Conservation (phyloP, 2,113 vertebrate genomes). For the Muntiacus reevesi region DNA sequence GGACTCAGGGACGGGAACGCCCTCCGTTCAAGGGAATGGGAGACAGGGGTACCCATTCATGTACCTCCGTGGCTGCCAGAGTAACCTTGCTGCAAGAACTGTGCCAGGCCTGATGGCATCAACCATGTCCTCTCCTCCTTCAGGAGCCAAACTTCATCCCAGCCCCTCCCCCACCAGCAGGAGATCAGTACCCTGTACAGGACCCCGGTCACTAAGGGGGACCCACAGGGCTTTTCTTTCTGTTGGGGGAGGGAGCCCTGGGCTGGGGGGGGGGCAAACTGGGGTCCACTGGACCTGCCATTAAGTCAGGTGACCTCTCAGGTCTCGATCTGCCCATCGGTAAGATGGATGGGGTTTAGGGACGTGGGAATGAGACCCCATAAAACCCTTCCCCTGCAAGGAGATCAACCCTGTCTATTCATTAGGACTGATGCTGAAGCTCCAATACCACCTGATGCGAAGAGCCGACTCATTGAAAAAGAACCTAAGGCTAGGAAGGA, state of each 20-base stretch:
- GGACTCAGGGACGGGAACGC: not conserved
- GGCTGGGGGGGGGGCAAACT: rapidly evolving
- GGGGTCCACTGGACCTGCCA: not conserved
- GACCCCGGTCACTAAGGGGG: not conserved
- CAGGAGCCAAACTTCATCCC: not conserved
- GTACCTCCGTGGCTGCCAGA: not conserved
- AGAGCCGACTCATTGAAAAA: not conserved
- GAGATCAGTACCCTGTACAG: not conserved
- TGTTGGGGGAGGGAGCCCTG: not conserved
- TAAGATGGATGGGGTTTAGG: not conserved
- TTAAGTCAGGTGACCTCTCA: not conserved
- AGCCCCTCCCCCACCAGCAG: not conserved
- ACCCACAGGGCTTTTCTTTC: not conserved
- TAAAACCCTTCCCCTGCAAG: not conserved
- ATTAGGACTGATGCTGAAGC: not conserved
- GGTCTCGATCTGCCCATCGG: not conserved
- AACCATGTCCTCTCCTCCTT: not conserved
- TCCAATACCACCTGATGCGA: not conserved
- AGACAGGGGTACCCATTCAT: too few species aligned
- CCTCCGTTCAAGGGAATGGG: not conserved
- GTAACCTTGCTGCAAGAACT: not conserved
- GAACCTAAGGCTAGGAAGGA: not conserved
- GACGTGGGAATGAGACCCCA: not conserved
- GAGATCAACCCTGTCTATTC: not conserved
- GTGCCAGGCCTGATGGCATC: not conserved